These are phyloP conservation scores for Cercopithecus petaurista DNA, from an alignment of 2,797 vertebrate species.

Conservation along the genomic window DNA sequence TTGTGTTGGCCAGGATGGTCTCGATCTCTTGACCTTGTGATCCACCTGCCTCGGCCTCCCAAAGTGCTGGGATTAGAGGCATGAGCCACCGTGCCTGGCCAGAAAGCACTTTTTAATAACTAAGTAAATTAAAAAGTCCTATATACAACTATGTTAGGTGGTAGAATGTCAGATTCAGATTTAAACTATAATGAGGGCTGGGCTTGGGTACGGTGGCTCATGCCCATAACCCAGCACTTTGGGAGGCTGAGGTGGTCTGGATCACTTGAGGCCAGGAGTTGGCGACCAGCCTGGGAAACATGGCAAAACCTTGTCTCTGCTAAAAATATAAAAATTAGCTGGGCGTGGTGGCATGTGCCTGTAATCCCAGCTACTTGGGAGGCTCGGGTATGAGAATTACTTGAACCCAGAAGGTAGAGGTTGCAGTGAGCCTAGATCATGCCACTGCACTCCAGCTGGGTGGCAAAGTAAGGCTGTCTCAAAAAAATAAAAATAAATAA, in stretches of 20 bases:
- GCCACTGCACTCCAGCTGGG: too few relatives aligned
- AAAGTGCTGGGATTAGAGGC: background rate
- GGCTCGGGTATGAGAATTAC: too few relatives aligned
- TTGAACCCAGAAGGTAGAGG: too few relatives aligned
- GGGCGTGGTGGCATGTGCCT: fast-evolving
- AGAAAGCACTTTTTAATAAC: background rate
- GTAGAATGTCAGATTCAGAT: background rate
- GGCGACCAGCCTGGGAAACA: background rate
- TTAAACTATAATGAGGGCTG: background rate
- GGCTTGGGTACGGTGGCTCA: background rate
- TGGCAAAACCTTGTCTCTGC: background rate
- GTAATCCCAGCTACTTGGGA: background rate
- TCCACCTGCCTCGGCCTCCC: background rate
- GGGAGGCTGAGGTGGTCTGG: too few relatives aligned
- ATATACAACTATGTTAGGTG: background rate
- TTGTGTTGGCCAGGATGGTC: background rate
- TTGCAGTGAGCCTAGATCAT: too few relatives aligned
- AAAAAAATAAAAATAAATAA: too few relatives aligned
- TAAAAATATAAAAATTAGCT: background rate
- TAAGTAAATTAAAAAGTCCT: background rate
- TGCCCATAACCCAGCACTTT: too few relatives aligned
- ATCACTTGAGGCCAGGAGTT: too few relatives aligned
- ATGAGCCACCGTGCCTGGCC: background rate
- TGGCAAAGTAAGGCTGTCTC: too few relatives aligned
- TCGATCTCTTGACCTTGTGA: background rate